These are phyloP conservation scores for Petaurus breviceps DNA, from an alignment of 2,113 vertebrate genomes.

Conservation along the genomic window DNA sequence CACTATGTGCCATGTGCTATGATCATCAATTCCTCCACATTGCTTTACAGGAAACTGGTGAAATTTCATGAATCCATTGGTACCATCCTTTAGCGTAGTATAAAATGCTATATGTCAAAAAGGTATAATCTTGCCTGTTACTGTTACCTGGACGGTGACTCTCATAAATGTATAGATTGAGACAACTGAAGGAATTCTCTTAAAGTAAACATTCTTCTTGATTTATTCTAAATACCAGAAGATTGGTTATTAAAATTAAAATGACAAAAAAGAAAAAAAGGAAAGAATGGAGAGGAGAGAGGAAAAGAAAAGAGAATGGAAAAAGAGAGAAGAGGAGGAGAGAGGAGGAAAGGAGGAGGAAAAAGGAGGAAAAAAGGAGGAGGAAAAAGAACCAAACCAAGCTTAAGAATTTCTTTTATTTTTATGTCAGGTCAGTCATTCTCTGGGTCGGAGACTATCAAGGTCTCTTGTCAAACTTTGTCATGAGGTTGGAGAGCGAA, in stretches of 20 bases:
- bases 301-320: not conserved
- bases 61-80: not conserved
- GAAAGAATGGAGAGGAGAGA: no score
- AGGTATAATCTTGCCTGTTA: not conserved
- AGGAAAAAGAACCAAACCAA: not conserved
- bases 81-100: not conserved
- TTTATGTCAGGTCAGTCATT: not conserved
- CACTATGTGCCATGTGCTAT: not conserved
- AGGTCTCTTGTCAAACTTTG: conserved; percentile 40
- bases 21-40: not conserved
- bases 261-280: conserved; percentile 15
- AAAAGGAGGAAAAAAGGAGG: not conserved
- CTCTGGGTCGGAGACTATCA: rapidly evolving
- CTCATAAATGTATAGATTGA: not conserved
- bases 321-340: not conserved
- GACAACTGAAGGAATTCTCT: not conserved
- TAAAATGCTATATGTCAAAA: not conserved
- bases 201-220: conserved; percentile 9
- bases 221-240: conserved; percentile 15
- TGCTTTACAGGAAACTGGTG: not conserved
- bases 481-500: not conserved
- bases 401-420: not conserved
- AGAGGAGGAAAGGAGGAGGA: not conserved
- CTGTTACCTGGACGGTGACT: not conserved
- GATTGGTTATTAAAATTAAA: conserved; percentile 3